A percentile compares a stretch with the other conserved stretches of the same genome.
Evolutionary conservation across 2,888 invertebrate species (phyloP).

Genomic region (Lasioglossum vierecki): DNA sequence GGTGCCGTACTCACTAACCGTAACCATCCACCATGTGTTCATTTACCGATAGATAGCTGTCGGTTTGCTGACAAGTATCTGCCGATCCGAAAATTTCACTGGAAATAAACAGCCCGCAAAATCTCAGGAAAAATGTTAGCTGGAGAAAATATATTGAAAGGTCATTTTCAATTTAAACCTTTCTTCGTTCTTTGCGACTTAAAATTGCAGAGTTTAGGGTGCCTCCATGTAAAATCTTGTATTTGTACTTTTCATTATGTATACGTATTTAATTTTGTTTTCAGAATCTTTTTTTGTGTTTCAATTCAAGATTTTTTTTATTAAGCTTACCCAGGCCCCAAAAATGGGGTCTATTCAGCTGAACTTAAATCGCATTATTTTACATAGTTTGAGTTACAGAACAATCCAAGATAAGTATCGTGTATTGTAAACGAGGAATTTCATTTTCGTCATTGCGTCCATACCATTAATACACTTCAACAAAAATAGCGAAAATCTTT

Average conservation of each 20-base stretch:
- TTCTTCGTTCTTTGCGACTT: not conserved
- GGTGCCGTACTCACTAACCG: conserved; percentile 78
- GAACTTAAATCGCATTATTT: no score
- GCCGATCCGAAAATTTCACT: conserved; percentile 38
- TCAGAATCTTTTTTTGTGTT: no score
- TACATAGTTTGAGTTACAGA: no score
- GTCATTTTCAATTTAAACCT: not conserved
- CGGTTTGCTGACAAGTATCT: conserved; percentile 50
- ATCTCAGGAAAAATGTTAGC: not conserved
- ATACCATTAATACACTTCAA: no score
- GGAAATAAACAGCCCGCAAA: not conserved
- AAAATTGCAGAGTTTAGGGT: not conserved
- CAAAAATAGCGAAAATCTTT: no score
- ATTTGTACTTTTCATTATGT: not conserved
- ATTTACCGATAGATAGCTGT: conserved; percentile 58
- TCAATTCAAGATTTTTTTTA: no score
- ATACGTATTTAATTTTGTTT: no score
- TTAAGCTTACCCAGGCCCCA: no score
- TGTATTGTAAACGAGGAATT: no score
- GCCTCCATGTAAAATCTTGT: not conserved
- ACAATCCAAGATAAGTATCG: no score
- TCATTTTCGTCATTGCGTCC: no score
- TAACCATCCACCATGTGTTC: conserved; percentile 82
- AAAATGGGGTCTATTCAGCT: no score
- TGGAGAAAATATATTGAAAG: not conserved